phyloP scores from a whole-genome alignment of 2,113 vertebrate genomes.

The Labrus mixtus region DNA sequence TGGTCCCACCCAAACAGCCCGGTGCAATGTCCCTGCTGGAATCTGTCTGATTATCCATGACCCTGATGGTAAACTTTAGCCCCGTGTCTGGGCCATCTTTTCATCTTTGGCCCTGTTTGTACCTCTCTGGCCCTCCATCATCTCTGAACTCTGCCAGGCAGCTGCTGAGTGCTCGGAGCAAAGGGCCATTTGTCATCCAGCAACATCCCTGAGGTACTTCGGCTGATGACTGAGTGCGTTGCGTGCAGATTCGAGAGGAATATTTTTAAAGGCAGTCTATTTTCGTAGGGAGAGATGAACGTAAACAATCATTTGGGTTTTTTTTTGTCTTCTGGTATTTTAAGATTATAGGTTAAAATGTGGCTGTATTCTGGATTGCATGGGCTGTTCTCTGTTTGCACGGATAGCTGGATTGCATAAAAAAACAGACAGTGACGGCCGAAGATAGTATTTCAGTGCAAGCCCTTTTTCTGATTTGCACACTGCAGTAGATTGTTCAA shows the following conservation, averaged over 20 bases:
- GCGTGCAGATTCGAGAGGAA: not conserved
- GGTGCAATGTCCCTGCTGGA: not conserved
- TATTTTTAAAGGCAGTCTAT: slow-evolving; percentile 30
- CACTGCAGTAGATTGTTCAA: slow-evolving; percentile 60
- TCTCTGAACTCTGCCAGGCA: slow-evolving; percentile 23
- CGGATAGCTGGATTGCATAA: not conserved
- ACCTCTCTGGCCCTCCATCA: slow-evolving; percentile 24
- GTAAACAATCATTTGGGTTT: slow-evolving; percentile 15
- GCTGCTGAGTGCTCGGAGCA: slow-evolving; percentile 2
- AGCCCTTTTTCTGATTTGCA: slow-evolving; percentile 40
- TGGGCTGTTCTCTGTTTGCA: not conserved
- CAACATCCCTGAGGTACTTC: slow-evolving; percentile 37
- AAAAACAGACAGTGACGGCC: not conserved
- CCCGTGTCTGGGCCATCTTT: not conserved
- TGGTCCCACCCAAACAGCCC: not conserved
- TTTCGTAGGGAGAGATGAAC: slow-evolving; percentile 15
- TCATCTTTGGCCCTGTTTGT: not conserved
- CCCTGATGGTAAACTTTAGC: not conserved
- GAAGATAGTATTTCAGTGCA: not conserved
- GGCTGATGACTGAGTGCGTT: slow-evolving; percentile 31
- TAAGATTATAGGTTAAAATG: not conserved
- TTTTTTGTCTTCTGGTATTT: not conserved
- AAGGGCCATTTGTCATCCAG: slow-evolving; percentile 53
- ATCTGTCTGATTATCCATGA: not conserved
- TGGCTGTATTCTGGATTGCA: not conserved